These are phyloP conservation scores for Ptiloglossa arizonensis DNA, from an alignment of 1,140 invertebrate genomes.

Conservation along the genomic window DNA sequence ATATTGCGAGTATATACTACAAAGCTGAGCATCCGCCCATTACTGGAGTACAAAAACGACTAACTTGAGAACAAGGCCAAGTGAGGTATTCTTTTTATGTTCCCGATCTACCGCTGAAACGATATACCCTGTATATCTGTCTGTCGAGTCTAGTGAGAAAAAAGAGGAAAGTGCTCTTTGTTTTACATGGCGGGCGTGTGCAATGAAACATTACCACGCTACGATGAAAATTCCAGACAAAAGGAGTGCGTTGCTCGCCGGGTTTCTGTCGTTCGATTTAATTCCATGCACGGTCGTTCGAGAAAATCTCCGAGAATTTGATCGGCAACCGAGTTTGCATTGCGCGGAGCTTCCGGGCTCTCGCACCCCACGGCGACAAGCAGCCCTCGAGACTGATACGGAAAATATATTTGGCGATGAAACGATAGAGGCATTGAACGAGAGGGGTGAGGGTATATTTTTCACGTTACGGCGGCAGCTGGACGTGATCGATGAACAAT, in stretches of 20 bases:
- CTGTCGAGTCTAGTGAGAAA: background rate
- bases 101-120: too few species aligned
- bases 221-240: background rate
- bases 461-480: constrained; percentile 59
- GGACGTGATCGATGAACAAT: constrained; percentile 60
- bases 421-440: constrained; percentile 9
- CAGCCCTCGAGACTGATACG: background rate
- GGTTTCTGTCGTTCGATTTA: background rate
- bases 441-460: too few species aligned
- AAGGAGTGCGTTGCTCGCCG: background rate
- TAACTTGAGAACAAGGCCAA: too few species aligned
- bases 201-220: background rate
- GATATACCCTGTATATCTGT: background rate
- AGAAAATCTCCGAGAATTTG: constrained; percentile 18
- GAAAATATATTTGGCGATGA: constrained; percentile 32
- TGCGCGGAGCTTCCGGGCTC: background rate
- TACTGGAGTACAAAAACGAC: too few species aligned
- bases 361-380: background rate
- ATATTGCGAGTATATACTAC: too few species aligned
- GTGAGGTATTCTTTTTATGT: too few species aligned
- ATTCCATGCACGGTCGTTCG: background rate
- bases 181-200: background rate
- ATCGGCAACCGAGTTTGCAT: constrained; percentile 27
- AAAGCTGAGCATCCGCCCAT: too few species aligned
- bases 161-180: background rate